Evolutionary conservation across 1,140 invertebrate species (phyloP).

Genomic region (Drosophila elegans): DNA sequence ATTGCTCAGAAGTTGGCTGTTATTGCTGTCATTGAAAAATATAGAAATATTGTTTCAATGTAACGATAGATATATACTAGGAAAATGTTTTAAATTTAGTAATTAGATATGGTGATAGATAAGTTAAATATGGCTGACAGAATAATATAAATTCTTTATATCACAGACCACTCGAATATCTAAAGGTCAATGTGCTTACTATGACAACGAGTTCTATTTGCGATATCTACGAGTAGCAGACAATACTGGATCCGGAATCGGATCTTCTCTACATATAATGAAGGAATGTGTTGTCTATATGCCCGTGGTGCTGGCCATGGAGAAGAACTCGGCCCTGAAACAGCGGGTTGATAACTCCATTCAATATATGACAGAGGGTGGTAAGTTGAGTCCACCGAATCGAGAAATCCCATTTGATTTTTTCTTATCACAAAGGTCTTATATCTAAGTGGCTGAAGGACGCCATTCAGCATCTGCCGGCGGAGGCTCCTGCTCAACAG

Average conservation of each 20-base stretch:
- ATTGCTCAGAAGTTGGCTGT: too few relatives aligned
- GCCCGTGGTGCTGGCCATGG: conserved; percentile 91
- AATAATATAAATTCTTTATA: not conserved
- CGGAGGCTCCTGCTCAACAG: conserved; percentile 85
- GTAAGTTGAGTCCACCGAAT: conserved; percentile 60
- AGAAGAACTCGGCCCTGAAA: conserved; percentile 92
- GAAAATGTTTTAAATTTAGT: too few relatives aligned
- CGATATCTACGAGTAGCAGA: conserved; percentile 87
- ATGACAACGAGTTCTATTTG: conserved; percentile 91
- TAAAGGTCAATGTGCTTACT: conserved; percentile 90
- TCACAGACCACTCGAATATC: conserved; percentile 86
- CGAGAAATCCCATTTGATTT: not conserved
- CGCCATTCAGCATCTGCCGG: conserved; percentile 86
- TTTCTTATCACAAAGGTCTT: conserved; percentile 76
- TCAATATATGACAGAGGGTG: conserved; percentile 89
- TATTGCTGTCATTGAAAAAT: too few relatives aligned
- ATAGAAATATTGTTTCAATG: too few relatives aligned
- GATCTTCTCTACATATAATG: conserved; percentile 91
- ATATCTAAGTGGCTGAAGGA: conserved; percentile 92
- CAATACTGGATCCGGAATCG: conserved; percentile 84
- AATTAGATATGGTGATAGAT: too few relatives aligned
- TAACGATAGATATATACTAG: too few relatives aligned
- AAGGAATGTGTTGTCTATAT: conserved; percentile 91
- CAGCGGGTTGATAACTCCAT: conserved; percentile 89
- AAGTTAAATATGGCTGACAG: too few relatives aligned